phyloP scores from a whole-genome alignment of 2,888 invertebrate species.

The Trissonchulus sp. region DNA sequence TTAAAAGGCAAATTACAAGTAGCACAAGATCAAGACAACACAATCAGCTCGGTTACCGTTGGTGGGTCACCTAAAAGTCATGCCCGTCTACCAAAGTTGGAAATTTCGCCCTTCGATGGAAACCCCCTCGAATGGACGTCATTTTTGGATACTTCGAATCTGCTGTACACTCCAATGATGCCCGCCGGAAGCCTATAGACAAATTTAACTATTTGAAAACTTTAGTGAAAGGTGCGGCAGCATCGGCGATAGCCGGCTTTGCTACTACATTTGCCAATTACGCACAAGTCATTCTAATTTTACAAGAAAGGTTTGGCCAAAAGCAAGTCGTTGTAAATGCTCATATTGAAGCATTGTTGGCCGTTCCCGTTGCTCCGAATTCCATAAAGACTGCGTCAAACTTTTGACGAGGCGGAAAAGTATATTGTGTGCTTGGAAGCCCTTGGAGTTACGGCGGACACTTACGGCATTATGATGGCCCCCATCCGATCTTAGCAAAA shows the following conservation, averaged over 20 bases:
- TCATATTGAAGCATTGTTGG: constrained; percentile 19
- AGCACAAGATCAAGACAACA: no score
- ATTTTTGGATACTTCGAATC: constrained; percentile 15
- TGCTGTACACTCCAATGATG: constrained; percentile 8
- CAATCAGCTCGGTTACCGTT: no score
- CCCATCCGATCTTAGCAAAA: constrained; percentile 6
- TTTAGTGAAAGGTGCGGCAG: constrained; percentile 12
- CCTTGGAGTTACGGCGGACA: constrained; percentile 16
- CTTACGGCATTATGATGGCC: not conserved
- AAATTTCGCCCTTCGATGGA: constrained; percentile 5
- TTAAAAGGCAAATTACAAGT: no score
- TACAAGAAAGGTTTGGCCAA: constrained; percentile 4
- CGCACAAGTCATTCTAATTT: not conserved
- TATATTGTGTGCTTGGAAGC: constrained; percentile 4
- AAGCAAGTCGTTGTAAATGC: constrained; percentile 9
- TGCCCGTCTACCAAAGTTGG: constrained; percentile 21
- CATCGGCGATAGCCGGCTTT: not conserved
- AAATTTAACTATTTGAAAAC: constrained; percentile 16
- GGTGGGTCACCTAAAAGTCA: no score
- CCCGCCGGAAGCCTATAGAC: not conserved
- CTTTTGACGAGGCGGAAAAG: constrained; percentile 8
- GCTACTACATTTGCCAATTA: constrained; percentile 5
- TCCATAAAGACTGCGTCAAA: not conserved
- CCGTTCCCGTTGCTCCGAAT: not conserved
- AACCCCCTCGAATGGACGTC: not conserved